Base-by-base conservation (phyloP, 2,113 vertebrate species). In the Indicator indicator region DNA sequence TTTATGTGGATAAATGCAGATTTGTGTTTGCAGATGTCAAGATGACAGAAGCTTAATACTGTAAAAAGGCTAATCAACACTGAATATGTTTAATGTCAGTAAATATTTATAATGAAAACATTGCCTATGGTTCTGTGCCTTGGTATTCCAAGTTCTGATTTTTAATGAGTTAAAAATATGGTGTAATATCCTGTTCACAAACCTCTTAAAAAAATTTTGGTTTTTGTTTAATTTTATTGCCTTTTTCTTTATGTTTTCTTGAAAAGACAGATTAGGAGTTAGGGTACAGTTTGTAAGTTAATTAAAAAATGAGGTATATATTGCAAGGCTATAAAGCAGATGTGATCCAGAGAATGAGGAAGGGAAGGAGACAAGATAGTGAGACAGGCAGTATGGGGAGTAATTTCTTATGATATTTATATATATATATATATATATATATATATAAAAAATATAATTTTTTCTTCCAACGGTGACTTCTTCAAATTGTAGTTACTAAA, bases 31-130 rank as follows among this genome's bases (percentile, higher is more conserved):
- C 82, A 94, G 91, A 86, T 50, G 56, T 97, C 89, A 96, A 97
- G 88, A 95, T 97, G 96, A 97, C 96, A 97, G 97, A 96, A 96
- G 94, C 94, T 94, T 96, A 97, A 94, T 97, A 87, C 86, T 97
- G 93, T 95, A 97, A 97, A 97, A 97, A 94, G 97, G 81, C 97
- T 95, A 97, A 97, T 98, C 97, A 97, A 96, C 97, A 88, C 94
- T 96, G 96, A 96, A 97, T 98, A 97, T 97, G 92, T 96, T 96
- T 97, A 97, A 94, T 97, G 96, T 97, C 96, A 95, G 93, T 96
- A 97, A 97, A 96, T 97, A 97, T 97, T 97, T 96, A 58, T 74
- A 84, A 85, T 93, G 91, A 96, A 97, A 97, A 94, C 84, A 50
- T 62, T 89, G 84, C 89, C 46, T 62, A 69, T 71, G 80, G 63